These are phyloP conservation scores for Thunnus thynnus DNA, from an alignment of 2,113 vertebrate genomes.

Conservation along the genomic window DNA sequence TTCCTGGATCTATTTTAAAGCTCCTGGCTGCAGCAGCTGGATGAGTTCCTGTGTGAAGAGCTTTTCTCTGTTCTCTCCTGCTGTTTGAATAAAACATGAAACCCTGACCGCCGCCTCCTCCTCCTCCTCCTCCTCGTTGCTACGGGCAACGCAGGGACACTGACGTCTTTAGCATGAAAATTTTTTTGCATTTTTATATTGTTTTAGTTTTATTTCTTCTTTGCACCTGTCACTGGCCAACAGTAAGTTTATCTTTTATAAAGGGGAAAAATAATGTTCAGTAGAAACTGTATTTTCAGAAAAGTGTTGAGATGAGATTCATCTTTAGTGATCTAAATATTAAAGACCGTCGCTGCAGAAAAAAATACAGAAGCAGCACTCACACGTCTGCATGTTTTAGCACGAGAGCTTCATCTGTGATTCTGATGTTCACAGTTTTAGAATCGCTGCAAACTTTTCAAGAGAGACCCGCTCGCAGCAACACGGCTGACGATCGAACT, in stretches of 20 bases:
- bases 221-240: not conserved
- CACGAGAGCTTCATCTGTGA: too few relatives aligned
- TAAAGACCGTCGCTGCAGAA: too few relatives aligned
- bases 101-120: constrained; percentile 12
- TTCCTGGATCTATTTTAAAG: constrained; percentile 29
- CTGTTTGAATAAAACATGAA: constrained; percentile 63
- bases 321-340: too few relatives aligned
- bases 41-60: constrained; percentile 38
- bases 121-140: not conserved
- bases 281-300: too few relatives aligned
- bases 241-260: not conserved
- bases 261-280: too few relatives aligned
- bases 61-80: constrained; percentile 47
- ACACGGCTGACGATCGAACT: too few relatives aligned
- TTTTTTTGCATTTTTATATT: not conserved
- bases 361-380: too few relatives aligned
- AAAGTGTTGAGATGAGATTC: too few relatives aligned
- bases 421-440: too few relatives aligned
- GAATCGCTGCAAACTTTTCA: too few relatives aligned
- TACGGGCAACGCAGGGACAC: not conserved
- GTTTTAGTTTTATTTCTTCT: not conserved
- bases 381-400: too few relatives aligned
- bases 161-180: not conserved
- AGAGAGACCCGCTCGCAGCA: too few relatives aligned
- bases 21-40: constrained; percentile 38